Conservation (phyloP, 1,140 invertebrate genomes). For the Apocrypta bakeri region DNA sequence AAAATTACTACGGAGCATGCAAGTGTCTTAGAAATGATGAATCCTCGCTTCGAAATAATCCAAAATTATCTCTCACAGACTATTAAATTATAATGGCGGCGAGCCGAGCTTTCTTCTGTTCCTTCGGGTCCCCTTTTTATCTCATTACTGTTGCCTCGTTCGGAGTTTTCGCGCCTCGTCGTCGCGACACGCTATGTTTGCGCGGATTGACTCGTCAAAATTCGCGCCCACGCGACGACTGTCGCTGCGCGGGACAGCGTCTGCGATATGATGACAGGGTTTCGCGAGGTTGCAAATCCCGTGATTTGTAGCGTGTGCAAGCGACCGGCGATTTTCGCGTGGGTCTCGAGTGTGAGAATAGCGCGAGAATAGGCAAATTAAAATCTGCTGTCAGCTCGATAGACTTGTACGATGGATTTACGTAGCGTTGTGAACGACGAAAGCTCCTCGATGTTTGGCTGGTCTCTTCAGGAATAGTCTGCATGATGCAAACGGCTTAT, state of each 20-base stretch:
- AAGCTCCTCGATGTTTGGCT: too few relatives aligned
- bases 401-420: not conserved
- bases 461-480: too few relatives aligned
- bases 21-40: not conserved
- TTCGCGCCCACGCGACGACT: not conserved
- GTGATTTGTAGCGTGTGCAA: slow-evolving; percentile 7
- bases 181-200: not conserved
- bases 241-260: not conserved
- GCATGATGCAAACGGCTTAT: too few relatives aligned
- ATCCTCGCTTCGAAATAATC: not conserved
- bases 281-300: not conserved
- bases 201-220: slow-evolving; percentile 8
- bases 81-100: not conserved
- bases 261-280: not conserved
- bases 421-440: too few relatives aligned
- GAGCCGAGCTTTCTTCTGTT: not conserved
- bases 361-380: not conserved
- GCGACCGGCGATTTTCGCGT: not conserved
- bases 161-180: not conserved
- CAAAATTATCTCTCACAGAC: not conserved
- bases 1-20: too few relatives aligned
- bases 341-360: not conserved
- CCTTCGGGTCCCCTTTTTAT: not conserved
- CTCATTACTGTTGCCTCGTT: not conserved
- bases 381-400: not conserved